Conservation (phyloP, 2,888 invertebrate genomes). For the Chymomyza amoena region DNA sequence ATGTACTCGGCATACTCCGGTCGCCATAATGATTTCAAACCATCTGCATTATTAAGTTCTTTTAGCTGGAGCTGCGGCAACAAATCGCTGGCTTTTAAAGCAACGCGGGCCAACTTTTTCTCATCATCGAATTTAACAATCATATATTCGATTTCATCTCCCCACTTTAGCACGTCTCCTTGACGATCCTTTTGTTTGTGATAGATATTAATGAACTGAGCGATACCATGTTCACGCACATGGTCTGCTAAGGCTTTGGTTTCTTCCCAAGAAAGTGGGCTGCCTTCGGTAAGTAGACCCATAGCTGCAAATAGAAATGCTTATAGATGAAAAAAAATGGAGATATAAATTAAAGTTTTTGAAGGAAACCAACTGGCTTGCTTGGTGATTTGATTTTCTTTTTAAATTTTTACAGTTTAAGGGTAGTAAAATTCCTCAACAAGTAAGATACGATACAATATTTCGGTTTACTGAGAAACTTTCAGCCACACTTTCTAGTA, state of each 20-base stretch:
- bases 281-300: constrained; percentile 97
- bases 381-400: too few species aligned
- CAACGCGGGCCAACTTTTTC: constrained; percentile 89
- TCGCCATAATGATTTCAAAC: constrained; percentile 94
- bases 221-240: constrained; percentile 95
- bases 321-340: too few species aligned
- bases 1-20: constrained; percentile 99
- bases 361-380: too few species aligned
- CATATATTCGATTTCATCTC: constrained; percentile 98
- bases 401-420: too few species aligned
- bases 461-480: too few species aligned
- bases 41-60: constrained; percentile 86
- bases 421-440: too few species aligned
- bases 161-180: constrained; percentile 97
- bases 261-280: constrained; percentile 96
- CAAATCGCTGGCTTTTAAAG: constrained; percentile 89
- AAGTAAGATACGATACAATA: too few species aligned
- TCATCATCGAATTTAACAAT: constrained; percentile 96
- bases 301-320: constrained; percentile 80
- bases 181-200: constrained; percentile 91
- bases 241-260: constrained; percentile 94
- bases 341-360: too few species aligned
- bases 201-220: constrained; percentile 97
- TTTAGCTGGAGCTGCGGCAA: constrained; percentile 89
- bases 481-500: too few species aligned